Percentiles rank a stretch among this genome's conserved stretches.
Evolutionary conservation across 2,888 invertebrate species (phyloP).

Genomic region (Oscheius sp.): DNA sequence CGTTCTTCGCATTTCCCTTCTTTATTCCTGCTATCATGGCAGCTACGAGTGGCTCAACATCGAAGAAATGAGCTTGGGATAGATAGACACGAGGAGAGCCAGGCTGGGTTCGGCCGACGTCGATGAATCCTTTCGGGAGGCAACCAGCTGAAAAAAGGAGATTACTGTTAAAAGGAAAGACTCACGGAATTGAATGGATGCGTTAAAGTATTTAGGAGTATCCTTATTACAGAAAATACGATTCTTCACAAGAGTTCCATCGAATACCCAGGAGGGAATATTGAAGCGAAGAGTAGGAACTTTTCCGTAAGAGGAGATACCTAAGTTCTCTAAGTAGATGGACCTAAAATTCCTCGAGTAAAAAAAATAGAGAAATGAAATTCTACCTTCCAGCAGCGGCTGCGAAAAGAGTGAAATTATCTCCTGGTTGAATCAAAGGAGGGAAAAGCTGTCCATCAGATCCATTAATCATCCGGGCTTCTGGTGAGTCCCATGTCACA

Average conservation of each 20-base stretch:
- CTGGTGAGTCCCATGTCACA: slow-evolving; percentile 54
- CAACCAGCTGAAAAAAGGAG: slow-evolving; percentile 53
- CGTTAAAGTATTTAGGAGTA: slow-evolving; percentile 61
- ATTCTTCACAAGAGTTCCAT: slow-evolving; percentile 51
- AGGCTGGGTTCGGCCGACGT: slow-evolving; percentile 62
- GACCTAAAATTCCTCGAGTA: slow-evolving; percentile 35
- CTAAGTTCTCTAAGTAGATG: slow-evolving; percentile 54
- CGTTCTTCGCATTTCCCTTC: slow-evolving; percentile 46
- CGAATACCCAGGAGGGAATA: slow-evolving; percentile 54
- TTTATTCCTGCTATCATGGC: slow-evolving; percentile 56
- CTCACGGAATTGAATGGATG: slow-evolving; percentile 55
- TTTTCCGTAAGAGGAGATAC: slow-evolving; percentile 39
- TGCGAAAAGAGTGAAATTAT: slow-evolving; percentile 52
- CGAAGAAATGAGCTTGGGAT: slow-evolving; percentile 63
- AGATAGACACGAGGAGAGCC: slow-evolving; percentile 65
- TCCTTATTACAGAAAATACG: slow-evolving; percentile 63
- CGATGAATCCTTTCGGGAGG: slow-evolving; percentile 64
- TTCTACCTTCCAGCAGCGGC: slow-evolving; percentile 59
- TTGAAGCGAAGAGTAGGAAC: slow-evolving; percentile 57
- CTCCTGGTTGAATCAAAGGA: slow-evolving; percentile 48
- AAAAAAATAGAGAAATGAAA: neutral
- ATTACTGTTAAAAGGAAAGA: neutral
- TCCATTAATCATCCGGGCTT: slow-evolving; percentile 65
- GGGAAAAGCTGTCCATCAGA: slow-evolving; percentile 66
- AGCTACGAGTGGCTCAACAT: slow-evolving; percentile 55